Evolutionary conservation across 1,140 invertebrate species (phyloP).

Genomic region (Cotesia glomerata): DNA sequence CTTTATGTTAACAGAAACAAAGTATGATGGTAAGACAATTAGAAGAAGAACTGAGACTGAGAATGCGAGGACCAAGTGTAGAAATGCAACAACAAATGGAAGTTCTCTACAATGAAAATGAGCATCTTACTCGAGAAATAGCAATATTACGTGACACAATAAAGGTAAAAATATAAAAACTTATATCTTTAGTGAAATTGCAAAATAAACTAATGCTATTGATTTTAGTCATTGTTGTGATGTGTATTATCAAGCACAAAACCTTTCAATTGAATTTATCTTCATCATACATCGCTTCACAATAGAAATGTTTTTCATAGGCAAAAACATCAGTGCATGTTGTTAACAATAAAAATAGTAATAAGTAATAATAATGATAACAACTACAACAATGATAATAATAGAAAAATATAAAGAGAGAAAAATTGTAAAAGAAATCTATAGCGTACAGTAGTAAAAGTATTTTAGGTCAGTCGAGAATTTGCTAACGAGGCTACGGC

Average conservation of each 20-base stretch:
- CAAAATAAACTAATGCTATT: neutral
- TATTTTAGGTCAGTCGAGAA: constrained; percentile 36
- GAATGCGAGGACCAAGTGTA: constrained; percentile 84
- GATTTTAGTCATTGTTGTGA: neutral
- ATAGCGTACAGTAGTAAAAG: constrained; percentile 28
- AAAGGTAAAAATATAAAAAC: constrained; percentile 71
- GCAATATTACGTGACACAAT: constrained; percentile 93
- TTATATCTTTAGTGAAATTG: neutral
- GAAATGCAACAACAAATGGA: constrained; percentile 93
- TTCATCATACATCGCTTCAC: too few relatives aligned
- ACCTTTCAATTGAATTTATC: too few relatives aligned
- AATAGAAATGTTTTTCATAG: too few relatives aligned
- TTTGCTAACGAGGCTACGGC: constrained; percentile 9
- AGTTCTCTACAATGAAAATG: constrained; percentile 90
- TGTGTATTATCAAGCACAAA: too few relatives aligned
- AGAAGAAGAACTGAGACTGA: constrained; percentile 86
- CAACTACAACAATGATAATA: neutral
- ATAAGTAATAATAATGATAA: too few relatives aligned
- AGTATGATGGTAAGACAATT: constrained; percentile 91
- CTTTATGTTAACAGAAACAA: constrained; percentile 83
- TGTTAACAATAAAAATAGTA: too few relatives aligned
- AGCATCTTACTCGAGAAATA: constrained; percentile 93
- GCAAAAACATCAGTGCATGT: too few relatives aligned
- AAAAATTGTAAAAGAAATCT: constrained; percentile 1
- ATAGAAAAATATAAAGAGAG: neutral